phyloP scores from a whole-genome alignment of 2,113 vertebrate genomes.

The Carassius auratus region DNA sequence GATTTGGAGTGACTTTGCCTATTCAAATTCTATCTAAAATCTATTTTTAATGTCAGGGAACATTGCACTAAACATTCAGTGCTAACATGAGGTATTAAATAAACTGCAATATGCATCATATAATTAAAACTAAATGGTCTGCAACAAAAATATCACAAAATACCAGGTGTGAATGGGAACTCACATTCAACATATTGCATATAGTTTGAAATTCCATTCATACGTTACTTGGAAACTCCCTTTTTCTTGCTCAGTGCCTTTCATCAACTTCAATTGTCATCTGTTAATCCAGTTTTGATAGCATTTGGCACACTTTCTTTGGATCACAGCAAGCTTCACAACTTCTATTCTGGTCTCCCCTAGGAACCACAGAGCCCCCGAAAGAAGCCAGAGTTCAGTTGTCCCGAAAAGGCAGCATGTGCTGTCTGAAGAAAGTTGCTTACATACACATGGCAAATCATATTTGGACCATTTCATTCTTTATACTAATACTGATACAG shows the following conservation, averaged over 20 bases:
- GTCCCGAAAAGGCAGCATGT: slow-evolving; percentile 63
- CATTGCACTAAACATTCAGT: not conserved
- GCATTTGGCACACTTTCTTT: slow-evolving; percentile 84
- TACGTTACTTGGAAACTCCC: slow-evolving; percentile 77
- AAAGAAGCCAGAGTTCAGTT: slow-evolving; percentile 75
- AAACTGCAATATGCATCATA: not conserved
- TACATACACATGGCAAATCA: slow-evolving; percentile 52
- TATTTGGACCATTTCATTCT: slow-evolving; percentile 41
- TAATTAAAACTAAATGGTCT: not conserved
- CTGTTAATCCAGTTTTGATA: slow-evolving; percentile 83
- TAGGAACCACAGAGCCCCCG: slow-evolving; percentile 77
- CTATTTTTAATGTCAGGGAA: too few relatives aligned
- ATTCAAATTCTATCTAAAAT: too few relatives aligned
- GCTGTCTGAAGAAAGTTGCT: slow-evolving; percentile 63
- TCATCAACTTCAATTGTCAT: slow-evolving; percentile 78
- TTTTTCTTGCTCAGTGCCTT: slow-evolving; percentile 61
- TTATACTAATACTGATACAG: slow-evolving; percentile 60
- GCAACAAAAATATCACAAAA: not conserved
- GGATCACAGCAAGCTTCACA: slow-evolving; percentile 81
- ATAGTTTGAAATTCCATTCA: slow-evolving; percentile 72
- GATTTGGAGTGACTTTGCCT: not conserved
- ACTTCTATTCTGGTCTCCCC: slow-evolving; percentile 80
- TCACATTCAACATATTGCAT: slow-evolving; percentile 33
- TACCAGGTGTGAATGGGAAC: slow-evolving; percentile 18
- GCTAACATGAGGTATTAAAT: not conserved